These are phyloP conservation scores for Pegoplata infirma DNA, from an alignment of 2,888 invertebrate species.

Conservation along the genomic window DNA sequence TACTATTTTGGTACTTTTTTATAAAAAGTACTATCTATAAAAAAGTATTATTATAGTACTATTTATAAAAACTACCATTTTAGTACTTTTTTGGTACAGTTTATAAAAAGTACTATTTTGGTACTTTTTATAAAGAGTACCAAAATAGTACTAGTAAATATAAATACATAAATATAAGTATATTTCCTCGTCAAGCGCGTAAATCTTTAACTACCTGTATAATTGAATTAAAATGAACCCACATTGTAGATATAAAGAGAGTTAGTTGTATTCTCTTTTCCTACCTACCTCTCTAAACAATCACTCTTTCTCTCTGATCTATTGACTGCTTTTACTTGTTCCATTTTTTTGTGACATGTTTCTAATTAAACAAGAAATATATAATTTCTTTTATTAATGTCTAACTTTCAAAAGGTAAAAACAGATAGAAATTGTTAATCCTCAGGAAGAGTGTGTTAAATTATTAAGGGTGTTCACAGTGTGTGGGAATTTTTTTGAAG, in stretches of 20 bases:
- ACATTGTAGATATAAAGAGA: background rate
- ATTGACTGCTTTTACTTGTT: slow-evolving; percentile 5
- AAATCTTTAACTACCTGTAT: too few species aligned
- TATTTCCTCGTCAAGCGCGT: too few species aligned
- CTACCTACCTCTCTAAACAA: background rate
- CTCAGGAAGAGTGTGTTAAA: background rate
- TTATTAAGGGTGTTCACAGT: background rate
- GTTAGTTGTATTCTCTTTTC: background rate
- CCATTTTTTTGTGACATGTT: slow-evolving; percentile 1
- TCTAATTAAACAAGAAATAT: background rate
- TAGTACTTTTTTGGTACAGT: too few species aligned
- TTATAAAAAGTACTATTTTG: too few species aligned
- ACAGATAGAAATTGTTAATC: slow-evolving; percentile 6
- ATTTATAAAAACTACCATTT: too few species aligned
- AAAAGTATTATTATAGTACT: too few species aligned
- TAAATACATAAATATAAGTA: background rate
- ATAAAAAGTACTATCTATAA: too few species aligned
- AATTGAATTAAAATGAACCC: background rate
- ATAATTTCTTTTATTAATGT: background rate
- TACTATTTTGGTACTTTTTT: too few species aligned
- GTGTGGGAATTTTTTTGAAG: too few species aligned
- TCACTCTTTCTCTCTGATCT: background rate
- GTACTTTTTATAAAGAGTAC: too few species aligned
- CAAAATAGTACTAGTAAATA: too few species aligned
- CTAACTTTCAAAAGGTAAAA: slow-evolving; percentile 14